These are phyloP conservation scores for Xiphydria camelus DNA, from an alignment of 2,888 invertebrate genomes.

Conservation along the genomic window DNA sequence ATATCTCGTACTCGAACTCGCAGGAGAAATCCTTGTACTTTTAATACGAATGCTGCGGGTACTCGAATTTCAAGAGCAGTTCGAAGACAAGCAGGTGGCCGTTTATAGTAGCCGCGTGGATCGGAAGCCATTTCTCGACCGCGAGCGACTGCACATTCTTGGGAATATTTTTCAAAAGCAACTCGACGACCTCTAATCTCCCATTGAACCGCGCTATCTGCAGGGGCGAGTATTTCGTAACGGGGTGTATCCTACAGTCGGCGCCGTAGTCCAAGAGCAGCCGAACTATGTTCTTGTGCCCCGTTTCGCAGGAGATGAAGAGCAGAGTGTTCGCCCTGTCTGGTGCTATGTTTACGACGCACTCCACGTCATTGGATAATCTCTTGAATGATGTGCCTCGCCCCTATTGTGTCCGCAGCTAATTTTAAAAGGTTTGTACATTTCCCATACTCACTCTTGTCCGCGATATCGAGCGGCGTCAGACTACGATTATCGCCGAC, in stretches of 20 bases:
- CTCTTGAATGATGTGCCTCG: constrained; percentile 70
- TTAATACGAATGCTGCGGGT: constrained; percentile 72
- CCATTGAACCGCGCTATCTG: constrained; percentile 91
- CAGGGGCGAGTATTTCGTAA: constrained; percentile 89
- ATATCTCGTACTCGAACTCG: constrained; percentile 81
- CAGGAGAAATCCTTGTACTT: constrained; percentile 72
- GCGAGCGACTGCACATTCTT: constrained; percentile 84
- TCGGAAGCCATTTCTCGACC: constrained; percentile 88
- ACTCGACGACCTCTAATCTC: constrained; percentile 73
- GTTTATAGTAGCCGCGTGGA: constrained; percentile 91
- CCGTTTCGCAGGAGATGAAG: constrained; percentile 88
- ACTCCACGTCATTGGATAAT: constrained; percentile 68
- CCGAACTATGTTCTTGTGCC: constrained; percentile 76
- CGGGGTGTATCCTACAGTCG: constrained; percentile 86
- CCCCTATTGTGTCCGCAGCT: constrained; percentile 67
- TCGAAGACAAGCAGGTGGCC: constrained; percentile 80
- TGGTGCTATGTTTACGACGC: constrained; percentile 84
- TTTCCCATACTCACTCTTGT: constrained; percentile 68
- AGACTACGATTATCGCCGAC: constrained; percentile 70
- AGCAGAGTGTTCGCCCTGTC: constrained; percentile 86
- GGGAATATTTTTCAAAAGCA: constrained; percentile 80
- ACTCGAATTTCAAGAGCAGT: constrained; percentile 77
- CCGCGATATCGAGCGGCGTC: constrained; percentile 73
- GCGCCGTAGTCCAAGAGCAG: constrained; percentile 80
- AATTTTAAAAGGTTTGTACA: constrained; percentile 68